Evolutionary conservation across 2,888 invertebrate genomes (phyloP), one percentile per base, ranked within the genome.

Genomic region (Steinernema scapterisci): DNA sequence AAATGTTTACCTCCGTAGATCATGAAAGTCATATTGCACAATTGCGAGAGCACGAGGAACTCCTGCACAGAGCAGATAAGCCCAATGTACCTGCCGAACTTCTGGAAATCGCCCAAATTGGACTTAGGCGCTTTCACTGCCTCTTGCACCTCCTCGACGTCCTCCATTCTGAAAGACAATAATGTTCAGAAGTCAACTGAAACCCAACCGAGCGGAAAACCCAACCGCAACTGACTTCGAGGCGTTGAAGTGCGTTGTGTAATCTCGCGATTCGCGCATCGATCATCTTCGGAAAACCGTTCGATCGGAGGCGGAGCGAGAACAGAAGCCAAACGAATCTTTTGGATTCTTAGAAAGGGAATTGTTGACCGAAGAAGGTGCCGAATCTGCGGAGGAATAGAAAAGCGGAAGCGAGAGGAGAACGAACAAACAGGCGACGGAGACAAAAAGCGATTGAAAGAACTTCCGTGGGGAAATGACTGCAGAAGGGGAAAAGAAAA

Each of bases 11-110:
- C 71, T 71, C 44, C 71, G 51, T 48, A 71, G 25, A 51, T 71
- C 71, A 71, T 71, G 44, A 44, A 71, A 13, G 51, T 51, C 71
- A 48, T 46, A n/a, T 48, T 48, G 27, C 9, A 25, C 7, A 73
- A 72, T 27, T 73, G 73, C 38, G 63, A 63, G 70, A 73, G 54
- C n/a, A 43, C 23, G 21, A 54, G 19, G 44, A 73, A 73, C 54
- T 73, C 70, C 27, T 73, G 71, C 21, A 73, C 43, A 1, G 25
- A 19, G 16, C 73, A 54, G 27, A 73, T 23, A 13, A 73, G 45
- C 11, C 25, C 21, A 21, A 46, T 45, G 44, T 73, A 73, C 44
- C 73, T 21, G n/a, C 73, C 73, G 31, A 54, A 43, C 38, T 73
- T 73, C 23, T 52, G 38, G 45, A 73, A 73, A 43, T 73, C 72